Base-by-base conservation (phyloP, 2,797 vertebrate species). In the Chrysocyon brachyurus region DNA sequence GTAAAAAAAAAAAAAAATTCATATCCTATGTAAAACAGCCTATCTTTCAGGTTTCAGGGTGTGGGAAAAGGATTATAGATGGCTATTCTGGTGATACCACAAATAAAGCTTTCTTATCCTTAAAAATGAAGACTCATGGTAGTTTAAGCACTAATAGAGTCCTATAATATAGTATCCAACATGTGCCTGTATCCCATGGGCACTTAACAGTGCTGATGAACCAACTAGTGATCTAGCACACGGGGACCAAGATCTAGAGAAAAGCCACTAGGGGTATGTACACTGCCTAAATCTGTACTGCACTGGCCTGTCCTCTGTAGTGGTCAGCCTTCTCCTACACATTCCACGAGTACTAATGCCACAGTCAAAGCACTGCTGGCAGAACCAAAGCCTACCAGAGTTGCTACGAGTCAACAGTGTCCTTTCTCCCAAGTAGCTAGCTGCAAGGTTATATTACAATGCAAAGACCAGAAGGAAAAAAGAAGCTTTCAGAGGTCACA, bases 211-310 rank as follows among this genome's bases (percentile, higher is more conserved):
- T 40, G 21, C 5, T 14, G 59, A 68, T 1, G 16, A 17, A 17
- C 8, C 77, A 73, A 10, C n/a, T 28, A 36, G 19, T 79, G 36
- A 26, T 6, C 66, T 7, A 68, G n/a, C 12, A 85, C 0, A 2
- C 0, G 22, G 5, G 6, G 19, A 17, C 59, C 24, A 94, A 66
- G 12, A 57, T 33, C 46, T 36, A 64, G 79, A 49, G 31, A 8
- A 16, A 64, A 82, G 2, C 22, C 12, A 19, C 1, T 31, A 17
- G 40, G 54, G 11, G 2, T 28, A 2, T 1, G 0, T 28, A 2
- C 2, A 0, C 22, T 40, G 24, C 26, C 17, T 78, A 21, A 11
- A 2, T 5, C 6, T 22, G 16, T 8, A 3, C 36, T 12, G 10
- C 6, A 14, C 59, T 66, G 11, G 19, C 15, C n/a, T 64, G 33